A percentile compares a stretch with the other conserved stretches of the same genome.
phyloP scores from a whole-genome alignment of 2,888 invertebrate genomes.

The Gortyna flavago region DNA sequence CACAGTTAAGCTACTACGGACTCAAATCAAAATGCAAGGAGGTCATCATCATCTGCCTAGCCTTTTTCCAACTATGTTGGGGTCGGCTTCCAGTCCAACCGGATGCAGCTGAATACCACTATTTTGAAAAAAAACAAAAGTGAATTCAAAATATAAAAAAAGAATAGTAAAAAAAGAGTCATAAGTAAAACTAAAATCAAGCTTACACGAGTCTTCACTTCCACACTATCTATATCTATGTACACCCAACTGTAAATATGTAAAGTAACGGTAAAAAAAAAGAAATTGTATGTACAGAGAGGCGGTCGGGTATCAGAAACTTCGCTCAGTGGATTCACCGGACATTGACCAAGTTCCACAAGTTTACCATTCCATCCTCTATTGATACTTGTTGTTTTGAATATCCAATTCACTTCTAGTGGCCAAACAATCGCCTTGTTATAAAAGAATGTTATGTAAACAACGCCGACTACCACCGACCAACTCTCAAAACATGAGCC shows the following conservation, averaged over 20 bases:
- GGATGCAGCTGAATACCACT: too few species aligned
- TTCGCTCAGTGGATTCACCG: slow-evolving; percentile 77
- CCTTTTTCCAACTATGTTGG: too few species aligned
- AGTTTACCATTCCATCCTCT: slow-evolving; percentile 71
- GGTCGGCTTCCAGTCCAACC: too few species aligned
- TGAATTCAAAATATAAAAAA: neutral
- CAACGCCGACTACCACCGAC: slow-evolving; percentile 68
- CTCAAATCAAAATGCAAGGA: neutral
- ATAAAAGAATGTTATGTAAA: slow-evolving; percentile 82
- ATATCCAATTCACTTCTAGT: slow-evolving; percentile 71
- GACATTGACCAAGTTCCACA: slow-evolving; percentile 82
- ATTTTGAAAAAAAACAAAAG: neutral
- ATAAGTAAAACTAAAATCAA: slow-evolving; percentile 38
- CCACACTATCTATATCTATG: slow-evolving; percentile 33
- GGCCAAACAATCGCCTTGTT: slow-evolving; percentile 81
- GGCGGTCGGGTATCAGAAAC: slow-evolving; percentile 68
- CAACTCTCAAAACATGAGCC: slow-evolving; percentile 76
- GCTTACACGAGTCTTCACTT: slow-evolving; percentile 56
- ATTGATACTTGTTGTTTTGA: slow-evolving; percentile 77
- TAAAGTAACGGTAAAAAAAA: slow-evolving; percentile 39
- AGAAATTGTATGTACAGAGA: slow-evolving; percentile 40
- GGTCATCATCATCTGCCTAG: too few species aligned
- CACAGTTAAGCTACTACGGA: too few species aligned
- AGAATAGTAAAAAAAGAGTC: neutral
- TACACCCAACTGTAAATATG: slow-evolving; percentile 26